Evolutionary conservation across 1,140 invertebrate genomes (phyloP), one percentile per base, ranked within the genome.

Genomic region (Lepidotrigona ventralis): DNA sequence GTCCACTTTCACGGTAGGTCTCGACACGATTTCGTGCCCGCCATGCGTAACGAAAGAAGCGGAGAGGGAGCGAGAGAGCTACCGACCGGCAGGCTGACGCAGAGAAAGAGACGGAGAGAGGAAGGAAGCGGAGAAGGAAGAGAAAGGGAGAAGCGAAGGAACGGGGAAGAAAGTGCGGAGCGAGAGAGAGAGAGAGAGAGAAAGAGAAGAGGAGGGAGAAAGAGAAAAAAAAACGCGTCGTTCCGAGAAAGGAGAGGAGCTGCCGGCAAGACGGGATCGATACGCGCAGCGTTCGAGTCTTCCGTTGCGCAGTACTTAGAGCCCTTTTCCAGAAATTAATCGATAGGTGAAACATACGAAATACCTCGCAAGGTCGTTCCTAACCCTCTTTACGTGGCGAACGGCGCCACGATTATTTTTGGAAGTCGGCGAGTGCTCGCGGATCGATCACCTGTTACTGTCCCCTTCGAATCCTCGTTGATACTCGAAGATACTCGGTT

Each of bases 1-100:
- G 87, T 89, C 84, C 79, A 88, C 85, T 89, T 88, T 88, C 69
- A 86, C 69, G 81, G 71, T 86, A 64, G 64, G 81, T 88, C 88
- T 89, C 86, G 86, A 86, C 87, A 88, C 84, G 86, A 88, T 88
- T 88, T 84, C 75, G 75, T 88, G 78, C 66, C 60, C 60, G 70
- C 73, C 58, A 78, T 89, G 84, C 88, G 88, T 88, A 89, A 89
- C 85, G 81, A 88, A 85, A 85, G 68, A 80, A 60, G 70, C 64
- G 21, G 76, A 73, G 74, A 63, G 58, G 12, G 9, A 56, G 58
- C 39, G 39, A 46, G 4, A 46, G 39, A 71, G 63, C n/a, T 29
- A 33, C 21, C 39, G 39, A 39, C 39, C 3, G 39, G 39, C 39
- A 23, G 58, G 12, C 1, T 56, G 29, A n/a, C 23, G 46, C 63